Evolutionary conservation across 2,888 invertebrate genomes (phyloP).

Genomic region (Drosophila mercatorum): DNA sequence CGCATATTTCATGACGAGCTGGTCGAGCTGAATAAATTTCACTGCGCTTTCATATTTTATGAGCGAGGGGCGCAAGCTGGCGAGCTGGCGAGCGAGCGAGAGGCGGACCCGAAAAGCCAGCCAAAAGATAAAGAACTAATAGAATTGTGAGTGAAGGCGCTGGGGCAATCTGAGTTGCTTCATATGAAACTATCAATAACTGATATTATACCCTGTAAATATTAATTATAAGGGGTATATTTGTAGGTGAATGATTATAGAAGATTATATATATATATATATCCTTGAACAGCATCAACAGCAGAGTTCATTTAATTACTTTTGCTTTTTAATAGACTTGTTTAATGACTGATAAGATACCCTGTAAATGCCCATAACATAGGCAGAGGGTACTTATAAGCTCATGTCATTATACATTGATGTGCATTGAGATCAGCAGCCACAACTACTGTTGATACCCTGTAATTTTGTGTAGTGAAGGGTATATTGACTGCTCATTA

Average conservation of each 20-base stretch:
- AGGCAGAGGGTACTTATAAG: too few species aligned
- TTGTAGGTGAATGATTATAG: neutral
- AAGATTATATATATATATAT: neutral
- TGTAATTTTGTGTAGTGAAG: neutral
- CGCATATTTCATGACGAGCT: conserved; percentile 58
- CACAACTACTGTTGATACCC: neutral
- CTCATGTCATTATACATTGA: too few species aligned
- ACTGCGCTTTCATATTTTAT: conserved; percentile 66
- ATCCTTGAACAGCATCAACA: neutral
- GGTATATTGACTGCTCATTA: neutral
- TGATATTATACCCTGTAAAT: conserved; percentile 16
- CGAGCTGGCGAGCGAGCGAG: neutral
- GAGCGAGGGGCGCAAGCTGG: conserved; percentile 14
- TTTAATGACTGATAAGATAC: neutral
- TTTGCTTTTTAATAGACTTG: neutral
- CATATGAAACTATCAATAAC: conserved; percentile 23
- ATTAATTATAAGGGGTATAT: neutral
- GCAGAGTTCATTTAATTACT: neutral
- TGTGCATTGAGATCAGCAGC: neutral
- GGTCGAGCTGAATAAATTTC: conserved; percentile 49
- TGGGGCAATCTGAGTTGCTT: conserved; percentile 24
- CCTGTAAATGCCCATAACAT: neutral
- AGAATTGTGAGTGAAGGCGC: conserved; percentile 14
- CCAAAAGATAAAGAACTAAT: conserved; percentile 20
- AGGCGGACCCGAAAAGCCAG: neutral